Evolutionary conservation across 1,140 invertebrate genomes (phyloP), one percentile per base, ranked within the genome.

Genomic region (Liolophura sinensis): DNA sequence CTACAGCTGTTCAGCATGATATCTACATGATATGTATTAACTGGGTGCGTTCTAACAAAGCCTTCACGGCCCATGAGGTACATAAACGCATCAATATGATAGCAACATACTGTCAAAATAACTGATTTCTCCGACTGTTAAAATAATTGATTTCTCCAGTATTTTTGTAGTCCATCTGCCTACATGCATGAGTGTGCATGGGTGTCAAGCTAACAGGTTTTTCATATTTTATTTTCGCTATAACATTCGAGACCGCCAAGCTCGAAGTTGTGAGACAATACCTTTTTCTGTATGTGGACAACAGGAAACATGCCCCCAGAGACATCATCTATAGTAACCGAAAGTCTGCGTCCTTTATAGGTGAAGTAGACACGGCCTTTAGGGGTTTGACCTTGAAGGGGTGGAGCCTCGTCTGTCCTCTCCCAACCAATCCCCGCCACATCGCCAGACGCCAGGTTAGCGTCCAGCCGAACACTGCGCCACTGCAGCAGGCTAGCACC

Each of bases 261-360:
- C 56, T 9, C 9, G 1, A 27, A 58, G n/a, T 20, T 11, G 50
- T 51, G n/a, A 22, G 25, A 18, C 25, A 48, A 57, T 55, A 84
- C 82, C 77, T 84, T 84, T 70, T 85, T 85, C 73, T 85, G 83
- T 52, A 85, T 79, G 65, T 85, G 84, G 15, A 85, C 77, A 18
- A 84, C 79, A 59, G 84, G 84, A 62, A 74, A 84, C 77, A 85
- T 75, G 0, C 73, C 79, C 12, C 82, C 80, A 27, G 78, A 72
- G 1, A 84, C 83, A 69, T 82, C 81, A 65, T 85, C 83, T 54
- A 85, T 75, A 15, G 70, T 74, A 12, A 76, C 67, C 27, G 67
- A 60, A 24, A 84, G 70, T 25, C 76, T 58, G 54, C 76, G 72
- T 1, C 83, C 82, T 68, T 82, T 83, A 64, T 78, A 75, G 1